These are phyloP conservation scores for Subanguina moxae DNA, from an alignment of 1,140 invertebrate genomes.

Conservation along the genomic window DNA sequence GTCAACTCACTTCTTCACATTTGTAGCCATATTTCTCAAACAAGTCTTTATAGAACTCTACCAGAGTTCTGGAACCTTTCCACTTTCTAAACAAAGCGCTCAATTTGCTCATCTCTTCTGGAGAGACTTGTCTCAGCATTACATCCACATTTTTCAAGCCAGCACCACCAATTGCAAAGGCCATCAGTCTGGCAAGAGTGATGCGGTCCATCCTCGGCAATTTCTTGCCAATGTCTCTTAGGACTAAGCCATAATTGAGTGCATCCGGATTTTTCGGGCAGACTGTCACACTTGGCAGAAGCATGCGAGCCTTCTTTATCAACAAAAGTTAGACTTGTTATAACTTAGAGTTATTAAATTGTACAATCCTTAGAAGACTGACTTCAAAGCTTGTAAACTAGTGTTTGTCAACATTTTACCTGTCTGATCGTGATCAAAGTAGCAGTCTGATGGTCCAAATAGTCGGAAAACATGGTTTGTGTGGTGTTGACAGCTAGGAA, in stretches of 20 bases:
- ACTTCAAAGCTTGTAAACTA: background rate
- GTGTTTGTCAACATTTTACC: constrained; percentile 1
- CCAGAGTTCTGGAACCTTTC: constrained; percentile 18
- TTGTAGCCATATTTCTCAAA: constrained; percentile 37
- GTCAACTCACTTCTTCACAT: constrained; percentile 29
- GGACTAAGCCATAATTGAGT: constrained; percentile 19
- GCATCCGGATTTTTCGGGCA: constrained; percentile 40
- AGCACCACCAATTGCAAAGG: constrained; percentile 30
- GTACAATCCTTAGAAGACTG: too few species aligned
- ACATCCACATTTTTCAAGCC: constrained; percentile 23
- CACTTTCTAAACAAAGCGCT: constrained; percentile 22
- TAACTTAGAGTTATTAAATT: too few species aligned
- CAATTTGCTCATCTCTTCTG: constrained; percentile 8
- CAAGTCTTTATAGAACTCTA: constrained; percentile 29
- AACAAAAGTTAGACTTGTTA: too few species aligned
- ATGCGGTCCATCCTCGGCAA: constrained; percentile 10
- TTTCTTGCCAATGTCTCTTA: constrained; percentile 11
- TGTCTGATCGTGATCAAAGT: constrained; percentile 25
- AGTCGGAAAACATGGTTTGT: constrained; percentile 23
- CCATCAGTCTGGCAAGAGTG: constrained; percentile 17
- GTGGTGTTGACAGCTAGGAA: constrained; percentile 18
- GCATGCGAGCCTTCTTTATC: constrained; percentile 4
- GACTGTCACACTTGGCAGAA: constrained; percentile 25
- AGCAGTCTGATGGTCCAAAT: constrained; percentile 27
- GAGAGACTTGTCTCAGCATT: background rate